A percentile compares a stretch with the other conserved stretches of the same genome.
Conservation (phyloP, 2,113 vertebrate species). For the Xenopus laevis region DNA sequence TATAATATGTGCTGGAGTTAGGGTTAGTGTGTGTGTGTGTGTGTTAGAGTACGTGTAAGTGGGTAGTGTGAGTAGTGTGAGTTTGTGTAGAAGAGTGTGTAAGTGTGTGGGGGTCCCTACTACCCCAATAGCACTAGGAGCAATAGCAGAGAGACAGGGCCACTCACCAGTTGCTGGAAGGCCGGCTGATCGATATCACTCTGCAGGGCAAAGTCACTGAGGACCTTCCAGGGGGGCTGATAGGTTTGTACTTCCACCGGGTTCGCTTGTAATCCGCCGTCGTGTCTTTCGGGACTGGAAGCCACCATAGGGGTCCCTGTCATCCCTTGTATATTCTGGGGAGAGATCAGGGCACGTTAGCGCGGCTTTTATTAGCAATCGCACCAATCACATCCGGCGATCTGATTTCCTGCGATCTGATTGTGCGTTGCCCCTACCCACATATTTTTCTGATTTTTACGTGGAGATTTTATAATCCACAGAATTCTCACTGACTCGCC, state of each 20-base stretch:
- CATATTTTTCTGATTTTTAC: background rate
- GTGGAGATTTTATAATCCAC: no score
- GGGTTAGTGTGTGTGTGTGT: no score
- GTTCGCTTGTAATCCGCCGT: slow-evolving; percentile 95
- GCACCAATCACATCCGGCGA: background rate
- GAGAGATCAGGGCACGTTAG: background rate
- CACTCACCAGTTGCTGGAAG: slow-evolving; percentile 96
- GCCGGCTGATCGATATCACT: slow-evolving; percentile 98
- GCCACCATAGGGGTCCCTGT: slow-evolving; percentile 98
- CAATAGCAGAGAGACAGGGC: slow-evolving; percentile 29
- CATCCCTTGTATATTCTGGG: slow-evolving; percentile 98
- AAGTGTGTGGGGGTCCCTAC: no score
- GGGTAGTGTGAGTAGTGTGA: no score
- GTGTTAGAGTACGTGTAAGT: no score
- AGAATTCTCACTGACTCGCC: no score
- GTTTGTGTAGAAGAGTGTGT: background rate
- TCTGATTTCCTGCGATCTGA: background rate
- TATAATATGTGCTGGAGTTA: no score
- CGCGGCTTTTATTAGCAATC: background rate
- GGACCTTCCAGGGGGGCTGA: slow-evolving; percentile 98
- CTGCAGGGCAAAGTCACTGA: slow-evolving; percentile 98
- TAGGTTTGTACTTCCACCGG: slow-evolving; percentile 98
- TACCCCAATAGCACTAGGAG: no score
- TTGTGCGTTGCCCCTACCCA: background rate
- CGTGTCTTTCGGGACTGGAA: slow-evolving; percentile 93